phyloP scores from a whole-genome alignment of 2,113 vertebrate species.

The Oxyruncus cristatus region DNA sequence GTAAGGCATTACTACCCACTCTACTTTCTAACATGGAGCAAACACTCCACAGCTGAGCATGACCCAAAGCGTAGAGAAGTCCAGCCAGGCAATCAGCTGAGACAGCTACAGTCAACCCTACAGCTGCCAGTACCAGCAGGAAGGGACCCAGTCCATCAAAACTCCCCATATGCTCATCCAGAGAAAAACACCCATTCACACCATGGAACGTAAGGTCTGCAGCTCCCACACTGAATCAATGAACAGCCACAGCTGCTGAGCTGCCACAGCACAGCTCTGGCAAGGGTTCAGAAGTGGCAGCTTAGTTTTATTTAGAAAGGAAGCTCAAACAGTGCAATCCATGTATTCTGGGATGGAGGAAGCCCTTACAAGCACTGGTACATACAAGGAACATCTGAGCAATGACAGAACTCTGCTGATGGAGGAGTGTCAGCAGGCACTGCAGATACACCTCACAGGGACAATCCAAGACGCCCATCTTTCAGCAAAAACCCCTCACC shows the following conservation, averaged over 20 bases:
- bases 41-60: background rate
- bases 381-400: background rate
- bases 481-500: background rate
- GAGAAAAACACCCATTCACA: background rate
- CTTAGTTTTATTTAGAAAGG: background rate
- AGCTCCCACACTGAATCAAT: background rate
- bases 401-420: background rate
- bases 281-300: background rate
- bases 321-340: background rate
- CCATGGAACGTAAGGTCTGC: background rate
- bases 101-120: background rate
- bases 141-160: background rate
- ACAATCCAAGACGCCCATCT: background rate
- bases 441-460: background rate
- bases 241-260: background rate
- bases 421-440: background rate
- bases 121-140: background rate
- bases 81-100: background rate
- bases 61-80: background rate
- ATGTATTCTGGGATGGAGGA: background rate
- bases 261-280: background rate
- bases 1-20: background rate
- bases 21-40: background rate
- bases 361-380: background rate
- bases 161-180: background rate